These are phyloP conservation scores for Araneus ventricosus DNA, from an alignment of 1,140 invertebrate species.

Conservation along the genomic window DNA sequence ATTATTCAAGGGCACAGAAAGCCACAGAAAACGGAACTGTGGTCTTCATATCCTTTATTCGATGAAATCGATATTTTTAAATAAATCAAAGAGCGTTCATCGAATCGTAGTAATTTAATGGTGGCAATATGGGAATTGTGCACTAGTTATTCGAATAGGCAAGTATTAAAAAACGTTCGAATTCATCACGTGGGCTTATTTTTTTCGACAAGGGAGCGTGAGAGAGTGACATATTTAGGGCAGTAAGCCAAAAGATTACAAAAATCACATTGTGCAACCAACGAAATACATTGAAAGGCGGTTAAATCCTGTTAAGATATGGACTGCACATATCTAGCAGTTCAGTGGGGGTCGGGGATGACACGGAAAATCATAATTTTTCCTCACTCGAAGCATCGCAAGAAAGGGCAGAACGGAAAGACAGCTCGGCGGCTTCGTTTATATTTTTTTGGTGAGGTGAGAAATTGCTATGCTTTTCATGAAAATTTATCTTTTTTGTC, in stretches of 20 bases:
- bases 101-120: conserved; percentile 20
- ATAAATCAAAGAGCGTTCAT: not conserved
- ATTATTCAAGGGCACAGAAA: not conserved
- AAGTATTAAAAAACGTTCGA: conserved; percentile 31
- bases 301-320: conserved; percentile 1
- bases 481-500: not conserved
- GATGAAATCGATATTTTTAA: conserved; percentile 12
- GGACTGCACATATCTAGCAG: conserved; percentile 6
- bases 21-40: not conserved
- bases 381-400: conserved; percentile 14
- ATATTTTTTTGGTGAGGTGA: not conserved
- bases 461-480: not conserved
- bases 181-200: conserved; percentile 3
- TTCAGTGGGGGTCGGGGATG: not conserved
- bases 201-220: not conserved
- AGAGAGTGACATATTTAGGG: not conserved
- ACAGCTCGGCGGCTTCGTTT: not conserved
- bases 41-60: not conserved
- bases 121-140: conserved; percentile 31
- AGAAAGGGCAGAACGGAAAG: not conserved
- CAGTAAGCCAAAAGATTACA: conserved; percentile 23
- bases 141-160: conserved; percentile 20
- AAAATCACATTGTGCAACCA: conserved; percentile 57
- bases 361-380: not conserved
- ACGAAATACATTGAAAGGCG: conserved; percentile 67